Evolutionary conservation across 2,888 invertebrate species (phyloP).

Genomic region (Leuctra nigra): DNA sequence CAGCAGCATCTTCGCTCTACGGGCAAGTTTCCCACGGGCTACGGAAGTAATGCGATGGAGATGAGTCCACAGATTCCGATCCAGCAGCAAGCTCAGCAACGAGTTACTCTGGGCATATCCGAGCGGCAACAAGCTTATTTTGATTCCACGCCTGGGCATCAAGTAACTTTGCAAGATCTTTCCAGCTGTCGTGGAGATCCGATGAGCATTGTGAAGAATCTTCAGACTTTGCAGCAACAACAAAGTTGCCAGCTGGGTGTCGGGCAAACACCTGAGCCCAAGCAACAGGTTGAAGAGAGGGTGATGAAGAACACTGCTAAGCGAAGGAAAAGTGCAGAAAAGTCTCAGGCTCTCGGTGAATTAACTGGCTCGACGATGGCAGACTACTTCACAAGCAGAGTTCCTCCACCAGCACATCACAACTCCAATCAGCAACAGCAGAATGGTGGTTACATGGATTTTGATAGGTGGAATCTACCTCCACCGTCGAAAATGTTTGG

Average conservation of each 20-base stretch:
- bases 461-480: conserved; percentile 73
- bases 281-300: conserved; percentile 22
- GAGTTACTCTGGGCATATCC: conserved; percentile 43
- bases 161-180: conserved; percentile 59
- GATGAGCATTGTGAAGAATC: conserved; percentile 68
- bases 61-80: conserved; percentile 44
- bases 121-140: conserved; percentile 59
- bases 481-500: conserved; percentile 62
- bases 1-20: conserved; percentile 30
- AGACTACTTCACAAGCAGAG: conserved; percentile 49
- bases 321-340: conserved; percentile 55
- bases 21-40: conserved; percentile 14
- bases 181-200: conserved; percentile 69
- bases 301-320: conserved; percentile 35
- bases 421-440: conserved; percentile 50
- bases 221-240: conserved; percentile 50
- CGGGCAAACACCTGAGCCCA: conserved; percentile 31
- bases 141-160: conserved; percentile 51
- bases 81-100: conserved; percentile 43
- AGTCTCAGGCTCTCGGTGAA: conserved; percentile 46
- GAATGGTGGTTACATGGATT: conserved; percentile 69
- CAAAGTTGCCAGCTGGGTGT: conserved; percentile 49
- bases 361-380: conserved; percentile 48
- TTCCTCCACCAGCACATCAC: conserved; percentile 67
- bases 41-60: conserved; percentile 36